phyloP scores from a whole-genome alignment of 2,113 vertebrate species.

The Platanista minor region DNA sequence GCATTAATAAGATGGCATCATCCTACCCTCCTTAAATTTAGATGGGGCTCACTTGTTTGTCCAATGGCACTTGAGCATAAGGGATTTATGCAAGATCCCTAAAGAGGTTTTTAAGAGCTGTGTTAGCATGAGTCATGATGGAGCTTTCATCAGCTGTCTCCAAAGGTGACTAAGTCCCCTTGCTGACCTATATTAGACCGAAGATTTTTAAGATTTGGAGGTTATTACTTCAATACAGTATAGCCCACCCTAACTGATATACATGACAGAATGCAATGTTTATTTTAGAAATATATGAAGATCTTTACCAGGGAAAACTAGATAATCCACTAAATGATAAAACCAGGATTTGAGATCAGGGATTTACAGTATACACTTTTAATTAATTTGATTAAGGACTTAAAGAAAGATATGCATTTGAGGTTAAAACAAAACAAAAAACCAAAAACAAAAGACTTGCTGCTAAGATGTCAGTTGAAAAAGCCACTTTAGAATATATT shows the following conservation, averaged over 20 bases:
- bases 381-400: not conserved
- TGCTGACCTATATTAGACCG: not conserved
- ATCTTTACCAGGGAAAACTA: not conserved
- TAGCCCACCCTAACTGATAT: not conserved
- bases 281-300: not conserved
- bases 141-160: not conserved
- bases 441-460: not conserved
- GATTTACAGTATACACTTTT: not conserved
- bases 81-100: not conserved
- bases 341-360: not conserved
- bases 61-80: not conserved
- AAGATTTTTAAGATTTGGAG: not conserved
- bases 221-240: not conserved
- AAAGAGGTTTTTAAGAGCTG: too few species aligned
- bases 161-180: not conserved
- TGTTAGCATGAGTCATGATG: not conserved
- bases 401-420: not conserved
- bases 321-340: not conserved
- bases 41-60: not conserved
- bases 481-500: not conserved
- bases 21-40: not conserved
- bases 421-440: not conserved
- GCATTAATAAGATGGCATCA: not conserved
- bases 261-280: not conserved
- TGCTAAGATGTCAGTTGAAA: not conserved